Percentiles rank a stretch among this genome's conserved stretches.
phyloP scores from a whole-genome alignment of 2,113 vertebrate species.

The Ochotona curzoniae region DNA sequence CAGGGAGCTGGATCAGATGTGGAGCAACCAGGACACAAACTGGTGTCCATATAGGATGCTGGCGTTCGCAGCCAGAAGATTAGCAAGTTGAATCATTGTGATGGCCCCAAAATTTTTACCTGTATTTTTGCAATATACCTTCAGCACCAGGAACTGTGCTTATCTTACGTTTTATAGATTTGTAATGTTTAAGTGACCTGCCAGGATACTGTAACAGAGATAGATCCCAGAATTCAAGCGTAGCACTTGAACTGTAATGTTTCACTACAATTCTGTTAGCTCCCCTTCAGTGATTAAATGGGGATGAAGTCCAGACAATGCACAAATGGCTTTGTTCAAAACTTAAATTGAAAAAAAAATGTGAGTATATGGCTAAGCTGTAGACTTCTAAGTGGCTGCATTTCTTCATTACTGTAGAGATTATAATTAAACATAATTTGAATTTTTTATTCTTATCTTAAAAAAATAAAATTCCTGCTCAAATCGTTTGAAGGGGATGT shows the following conservation, averaged over 20 bases:
- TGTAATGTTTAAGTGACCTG: not conserved
- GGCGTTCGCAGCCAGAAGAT: too few species aligned
- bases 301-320: not conserved
- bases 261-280: not conserved
- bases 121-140: not conserved
- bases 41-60: too few species aligned
- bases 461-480: not conserved
- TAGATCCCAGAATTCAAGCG: not conserved
- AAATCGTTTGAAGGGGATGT: not conserved
- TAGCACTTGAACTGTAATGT: not conserved
- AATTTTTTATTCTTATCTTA: not conserved
- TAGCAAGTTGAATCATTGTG: too few species aligned
- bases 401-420: not conserved
- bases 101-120: too few species aligned
- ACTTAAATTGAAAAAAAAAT: not conserved
- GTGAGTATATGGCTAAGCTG: not conserved
- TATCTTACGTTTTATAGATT: not conserved
- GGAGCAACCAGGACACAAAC: too few species aligned
- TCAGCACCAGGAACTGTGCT: fast-evolving
- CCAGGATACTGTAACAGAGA: not conserved
- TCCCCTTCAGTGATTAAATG: not conserved
- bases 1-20: too few species aligned
- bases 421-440: not conserved
- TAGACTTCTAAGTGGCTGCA: not conserved
- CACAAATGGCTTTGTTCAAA: not conserved